Conservation (phyloP, 2,113 vertebrate species). For the Halichoeres trimaculatus region DNA sequence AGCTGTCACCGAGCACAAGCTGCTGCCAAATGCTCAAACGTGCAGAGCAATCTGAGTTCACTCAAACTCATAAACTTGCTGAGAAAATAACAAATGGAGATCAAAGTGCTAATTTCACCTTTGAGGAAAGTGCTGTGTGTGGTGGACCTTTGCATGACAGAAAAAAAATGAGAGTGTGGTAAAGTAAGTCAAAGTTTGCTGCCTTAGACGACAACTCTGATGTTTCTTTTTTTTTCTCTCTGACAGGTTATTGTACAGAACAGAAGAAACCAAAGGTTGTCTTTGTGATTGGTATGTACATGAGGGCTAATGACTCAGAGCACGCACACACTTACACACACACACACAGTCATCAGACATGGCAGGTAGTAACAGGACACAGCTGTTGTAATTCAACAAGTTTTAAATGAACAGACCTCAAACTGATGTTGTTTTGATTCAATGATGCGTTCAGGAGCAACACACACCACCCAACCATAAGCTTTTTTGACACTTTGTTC, state of each 20-base stretch:
- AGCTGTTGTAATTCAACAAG: background rate
- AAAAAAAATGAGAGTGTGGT: background rate
- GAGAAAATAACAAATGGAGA: no score
- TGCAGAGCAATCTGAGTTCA: no score
- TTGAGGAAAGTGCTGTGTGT: background rate
- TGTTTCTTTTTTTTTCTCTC: conserved; percentile 19
- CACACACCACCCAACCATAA: no score
- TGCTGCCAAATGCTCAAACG: no score
- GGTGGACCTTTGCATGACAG: background rate
- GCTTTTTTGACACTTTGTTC: no score
- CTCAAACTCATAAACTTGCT: no score
- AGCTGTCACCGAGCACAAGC: no score
- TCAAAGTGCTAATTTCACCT: no score
- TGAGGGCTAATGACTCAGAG: background rate
- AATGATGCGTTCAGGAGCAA: no score
- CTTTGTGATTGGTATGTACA: conserved; percentile 92
- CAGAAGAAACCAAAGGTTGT: conserved; percentile 91
- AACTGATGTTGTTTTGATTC: background rate
- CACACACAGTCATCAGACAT: background rate
- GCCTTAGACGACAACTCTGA: background rate
- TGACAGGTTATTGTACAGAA: conserved; percentile 83
- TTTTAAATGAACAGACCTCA: conserved; percentile 1
- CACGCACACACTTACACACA: conserved; percentile 1
- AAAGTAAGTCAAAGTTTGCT: background rate
- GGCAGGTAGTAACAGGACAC: background rate